These are phyloP conservation scores for Micromys minutus DNA, from an alignment of 2,113 vertebrate species.

Conservation along the genomic window DNA sequence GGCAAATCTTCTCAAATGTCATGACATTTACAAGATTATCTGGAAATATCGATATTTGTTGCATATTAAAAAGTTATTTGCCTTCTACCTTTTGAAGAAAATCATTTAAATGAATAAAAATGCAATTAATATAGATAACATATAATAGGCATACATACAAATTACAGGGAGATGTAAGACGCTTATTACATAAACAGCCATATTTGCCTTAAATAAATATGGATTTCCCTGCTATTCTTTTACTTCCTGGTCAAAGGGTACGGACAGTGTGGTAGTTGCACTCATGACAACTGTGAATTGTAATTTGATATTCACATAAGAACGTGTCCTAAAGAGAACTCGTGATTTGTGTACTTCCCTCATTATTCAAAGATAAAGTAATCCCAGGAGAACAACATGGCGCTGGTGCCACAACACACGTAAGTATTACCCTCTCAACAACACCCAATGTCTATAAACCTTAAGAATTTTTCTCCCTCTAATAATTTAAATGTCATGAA, in stretches of 20 bases:
- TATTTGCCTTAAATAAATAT: conserved; percentile 1
- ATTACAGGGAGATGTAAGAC: background rate
- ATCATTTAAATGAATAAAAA: conserved; percentile 23
- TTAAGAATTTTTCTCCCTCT: background rate
- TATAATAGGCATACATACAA: background rate
- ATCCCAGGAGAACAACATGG: background rate
- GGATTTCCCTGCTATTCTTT: background rate
- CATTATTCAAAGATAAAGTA: background rate
- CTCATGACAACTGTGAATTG: background rate
- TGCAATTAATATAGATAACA: background rate
- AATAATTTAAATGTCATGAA: conserved; percentile 40
- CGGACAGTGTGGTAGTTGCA: background rate
- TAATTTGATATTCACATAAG: conserved; percentile 18
- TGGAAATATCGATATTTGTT: conserved; percentile 64
- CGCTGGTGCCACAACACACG: background rate
- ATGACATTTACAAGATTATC: conserved; percentile 67
- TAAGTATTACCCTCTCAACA: background rate
- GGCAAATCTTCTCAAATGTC: conserved; percentile 61
- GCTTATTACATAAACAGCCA: background rate
- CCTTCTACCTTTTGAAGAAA: conserved; percentile 45
- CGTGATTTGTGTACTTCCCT: background rate
- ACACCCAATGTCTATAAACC: background rate
- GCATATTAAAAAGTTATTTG: conserved; percentile 50
- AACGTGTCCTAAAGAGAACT: background rate
- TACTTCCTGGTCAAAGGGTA: background rate